Base-by-base conservation (phyloP, 2,888 invertebrate genomes). In the Spodoptera picta region DNA sequence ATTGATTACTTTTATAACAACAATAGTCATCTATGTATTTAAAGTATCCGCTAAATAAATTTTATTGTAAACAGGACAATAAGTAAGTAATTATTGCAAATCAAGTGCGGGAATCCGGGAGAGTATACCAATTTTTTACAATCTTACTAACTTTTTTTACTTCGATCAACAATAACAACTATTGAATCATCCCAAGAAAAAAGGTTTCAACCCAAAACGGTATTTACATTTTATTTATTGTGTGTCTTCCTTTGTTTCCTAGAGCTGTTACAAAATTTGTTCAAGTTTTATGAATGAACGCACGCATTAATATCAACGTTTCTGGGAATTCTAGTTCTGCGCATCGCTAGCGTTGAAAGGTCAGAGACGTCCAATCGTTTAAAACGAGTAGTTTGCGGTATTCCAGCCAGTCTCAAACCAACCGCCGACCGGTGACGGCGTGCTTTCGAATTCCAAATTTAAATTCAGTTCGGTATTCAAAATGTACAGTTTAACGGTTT, bases 401-500 rank as follows among this genome's bases (percentile, higher is more conserved):
- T 11, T 49, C 36, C 27, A 44, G 41, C 55, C 73, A 79, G 75
- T 79, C 19, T 64, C 52, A 55, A 56, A 55, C 63, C 48, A 60
- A 10, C 50, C 14, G 67, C 46, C 60, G 57, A 55, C 6, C 23
- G 0, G 66, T 46, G 46, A 54, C 36, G 50, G 67, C 57, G 58
- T 63, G 24, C 36, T 1, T 23, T 11, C 19, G 47, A 54, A 24
- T 61, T 42, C 23, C 36, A 36, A 36, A 53, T 47, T 47, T 11
- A 43, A 10, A 45, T 52, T 44, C n/a, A 46, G 36, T 36, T 36
- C 36, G 36, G 7, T 36, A 36, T 51, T 10, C 11, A 83, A 83
- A 76, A 90, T 89, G 88, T 81, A 82, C 64, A 79, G 78, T 69
- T 72, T 82, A 23, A 69, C 81, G 4, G 71, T 84, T 63, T 46